phyloP scores from a whole-genome alignment of 2,888 invertebrate species.

The Eilema depressum region DNA sequence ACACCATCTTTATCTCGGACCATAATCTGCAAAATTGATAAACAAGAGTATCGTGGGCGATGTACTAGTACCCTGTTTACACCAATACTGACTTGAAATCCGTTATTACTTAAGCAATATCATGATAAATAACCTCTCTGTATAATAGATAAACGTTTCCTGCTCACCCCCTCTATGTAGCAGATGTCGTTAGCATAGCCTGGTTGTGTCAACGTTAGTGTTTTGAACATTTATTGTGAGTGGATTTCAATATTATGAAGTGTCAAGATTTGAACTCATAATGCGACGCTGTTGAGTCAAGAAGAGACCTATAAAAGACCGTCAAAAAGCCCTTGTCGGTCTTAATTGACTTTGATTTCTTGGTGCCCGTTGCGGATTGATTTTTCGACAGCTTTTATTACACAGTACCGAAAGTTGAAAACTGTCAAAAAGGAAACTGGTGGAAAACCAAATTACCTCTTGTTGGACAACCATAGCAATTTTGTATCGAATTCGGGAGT shows the following conservation, averaged over 20 bases:
- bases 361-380: too few relatives aligned
- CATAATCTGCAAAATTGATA: constrained; percentile 14
- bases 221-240: background rate
- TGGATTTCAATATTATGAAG: too few relatives aligned
- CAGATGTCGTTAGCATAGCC: constrained; percentile 11
- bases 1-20: background rate
- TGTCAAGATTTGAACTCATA: background rate
- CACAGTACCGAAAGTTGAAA: too few relatives aligned
- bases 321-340: too few relatives aligned
- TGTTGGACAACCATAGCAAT: too few relatives aligned
- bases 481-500: too few relatives aligned
- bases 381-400: too few relatives aligned
- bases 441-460: too few relatives aligned
- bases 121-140: constrained; percentile 16
- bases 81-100: constrained; percentile 2
- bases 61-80: constrained; percentile 14
- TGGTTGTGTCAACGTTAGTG: constrained; percentile 5
- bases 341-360: too few relatives aligned
- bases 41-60: constrained; percentile 19
- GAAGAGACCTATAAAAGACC: too few relatives aligned
- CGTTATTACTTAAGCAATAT: constrained; percentile 25
- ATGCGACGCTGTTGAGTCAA: too few relatives aligned
- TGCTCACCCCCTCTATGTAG: constrained; percentile 5
- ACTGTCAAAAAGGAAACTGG: too few relatives aligned
- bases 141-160: constrained; percentile 15